Evolutionary conservation across 2,797 vertebrate species (phyloP).

Genomic region (Meda fulgida): DNA sequence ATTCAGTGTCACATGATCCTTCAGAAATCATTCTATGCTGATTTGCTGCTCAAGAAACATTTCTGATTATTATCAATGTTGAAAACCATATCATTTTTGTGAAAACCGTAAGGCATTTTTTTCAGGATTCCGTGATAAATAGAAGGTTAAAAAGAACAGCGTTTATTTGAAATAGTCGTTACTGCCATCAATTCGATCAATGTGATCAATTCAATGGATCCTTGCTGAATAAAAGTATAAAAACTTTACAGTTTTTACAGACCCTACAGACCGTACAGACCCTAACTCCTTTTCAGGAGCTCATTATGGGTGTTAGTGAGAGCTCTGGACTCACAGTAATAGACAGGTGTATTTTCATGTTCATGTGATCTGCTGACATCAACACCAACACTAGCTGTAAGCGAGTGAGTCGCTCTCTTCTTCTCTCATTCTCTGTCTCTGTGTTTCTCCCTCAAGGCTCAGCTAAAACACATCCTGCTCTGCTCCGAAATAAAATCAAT

Average conservation of each 20-base stretch:
- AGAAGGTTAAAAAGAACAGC: background rate
- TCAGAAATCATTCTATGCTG: background rate
- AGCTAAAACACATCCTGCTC: slow-evolving; percentile 37
- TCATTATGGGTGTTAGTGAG: background rate
- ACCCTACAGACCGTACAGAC: too few relatives aligned
- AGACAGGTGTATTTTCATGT: background rate
- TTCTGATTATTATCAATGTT: background rate
- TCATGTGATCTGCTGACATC: slow-evolving; percentile 36
- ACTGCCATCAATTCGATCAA: background rate
- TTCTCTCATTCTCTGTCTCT: slow-evolving; percentile 26
- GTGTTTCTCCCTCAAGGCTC: slow-evolving; percentile 24
- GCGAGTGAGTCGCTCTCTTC: slow-evolving; percentile 3
- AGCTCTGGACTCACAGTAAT: background rate
- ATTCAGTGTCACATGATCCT: background rate
- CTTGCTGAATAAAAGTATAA: background rate
- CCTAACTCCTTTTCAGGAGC: background rate
- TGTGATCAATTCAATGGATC: background rate
- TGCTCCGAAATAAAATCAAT: slow-evolving; percentile 45
- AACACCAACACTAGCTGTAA: slow-evolving; percentile 33
- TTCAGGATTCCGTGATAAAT: background rate
- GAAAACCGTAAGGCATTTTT: background rate
- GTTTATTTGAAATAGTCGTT: background rate
- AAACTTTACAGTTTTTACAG: too few relatives aligned
- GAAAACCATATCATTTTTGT: background rate
- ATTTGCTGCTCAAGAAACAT: too few relatives aligned